These are phyloP conservation scores for Sminthurinus aureus DNA, from an alignment of 2,888 invertebrate species.

Conservation along the genomic window DNA sequence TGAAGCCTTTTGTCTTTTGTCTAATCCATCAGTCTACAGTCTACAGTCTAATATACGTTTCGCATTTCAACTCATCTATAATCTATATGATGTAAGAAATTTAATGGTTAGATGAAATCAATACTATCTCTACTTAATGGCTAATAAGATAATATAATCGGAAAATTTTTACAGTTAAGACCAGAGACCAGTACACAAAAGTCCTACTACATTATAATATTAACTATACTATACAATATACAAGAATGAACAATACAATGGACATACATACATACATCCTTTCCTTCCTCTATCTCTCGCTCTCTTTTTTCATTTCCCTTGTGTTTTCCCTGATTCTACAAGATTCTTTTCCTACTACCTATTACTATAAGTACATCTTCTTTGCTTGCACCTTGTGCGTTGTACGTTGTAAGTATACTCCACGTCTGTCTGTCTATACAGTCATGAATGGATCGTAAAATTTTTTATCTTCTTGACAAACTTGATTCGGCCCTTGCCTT, in stretches of 20 bases:
- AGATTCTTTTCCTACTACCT: too few species aligned
- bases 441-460: conserved; percentile 48
- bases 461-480: conserved; percentile 55
- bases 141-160: conserved; percentile 30
- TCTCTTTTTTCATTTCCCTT: conserved; percentile 8
- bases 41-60: too few species aligned
- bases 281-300: too few species aligned
- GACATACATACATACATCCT: too few species aligned
- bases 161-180: conserved; percentile 20
- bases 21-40: too few species aligned
- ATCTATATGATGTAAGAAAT: background rate
- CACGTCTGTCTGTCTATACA: conserved; percentile 21
- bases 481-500: conserved; percentile 46
- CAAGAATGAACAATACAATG: conserved; percentile 4
- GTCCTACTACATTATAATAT: conserved; percentile 19
- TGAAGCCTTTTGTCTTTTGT: too few species aligned
- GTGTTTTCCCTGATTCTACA: background rate
- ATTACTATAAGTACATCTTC: too few species aligned
- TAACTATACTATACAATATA: conserved; percentile 14
- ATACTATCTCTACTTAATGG: conserved; percentile 31
- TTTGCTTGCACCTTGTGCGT: background rate
- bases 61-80: background rate
- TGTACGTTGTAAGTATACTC: background rate
- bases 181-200: conserved; percentile 6
- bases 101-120: conserved; percentile 22